phyloP scores from a whole-genome alignment of 1,140 invertebrate species.

The Heliconius hermathena region DNA sequence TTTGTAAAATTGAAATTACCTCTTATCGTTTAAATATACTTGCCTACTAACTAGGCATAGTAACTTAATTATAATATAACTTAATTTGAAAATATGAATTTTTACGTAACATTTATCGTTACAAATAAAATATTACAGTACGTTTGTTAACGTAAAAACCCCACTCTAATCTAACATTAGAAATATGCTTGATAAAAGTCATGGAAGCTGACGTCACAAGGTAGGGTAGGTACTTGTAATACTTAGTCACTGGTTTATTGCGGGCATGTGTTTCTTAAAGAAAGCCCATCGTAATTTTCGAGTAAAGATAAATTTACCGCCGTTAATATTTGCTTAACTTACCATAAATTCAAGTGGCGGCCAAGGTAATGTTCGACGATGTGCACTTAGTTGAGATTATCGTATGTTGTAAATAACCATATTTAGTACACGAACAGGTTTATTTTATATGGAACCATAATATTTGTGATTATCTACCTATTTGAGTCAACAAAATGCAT shows the following conservation, averaged over 20 bases:
- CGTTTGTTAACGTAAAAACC: background rate
- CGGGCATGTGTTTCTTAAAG: slow-evolving; percentile 23
- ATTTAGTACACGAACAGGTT: slow-evolving; percentile 31
- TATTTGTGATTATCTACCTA: background rate
- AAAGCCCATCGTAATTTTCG: slow-evolving; percentile 41
- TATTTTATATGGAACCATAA: slow-evolving; percentile 16
- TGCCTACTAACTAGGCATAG: background rate
- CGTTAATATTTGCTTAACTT: slow-evolving; percentile 75
- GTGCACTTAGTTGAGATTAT: slow-evolving; percentile 77
- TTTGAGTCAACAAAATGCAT: background rate
- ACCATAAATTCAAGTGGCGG: slow-evolving; percentile 67
- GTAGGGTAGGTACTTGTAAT: background rate
- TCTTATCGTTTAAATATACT: background rate
- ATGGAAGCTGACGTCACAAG: background rate
- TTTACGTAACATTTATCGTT: background rate
- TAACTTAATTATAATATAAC: background rate
- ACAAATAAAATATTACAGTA: background rate
- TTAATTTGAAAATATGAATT: background rate
- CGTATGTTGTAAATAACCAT: slow-evolving; percentile 62
- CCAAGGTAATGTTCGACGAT: slow-evolving; percentile 47
- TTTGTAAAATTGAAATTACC: no score
- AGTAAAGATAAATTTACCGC: slow-evolving; percentile 58
- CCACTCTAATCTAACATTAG: background rate
- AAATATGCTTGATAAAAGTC: slow-evolving; percentile 5
- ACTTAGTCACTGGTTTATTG: slow-evolving; percentile 15